Evolutionary conservation across 2,797 vertebrate species (phyloP).

Genomic region (Gambelia wislizenii): DNA sequence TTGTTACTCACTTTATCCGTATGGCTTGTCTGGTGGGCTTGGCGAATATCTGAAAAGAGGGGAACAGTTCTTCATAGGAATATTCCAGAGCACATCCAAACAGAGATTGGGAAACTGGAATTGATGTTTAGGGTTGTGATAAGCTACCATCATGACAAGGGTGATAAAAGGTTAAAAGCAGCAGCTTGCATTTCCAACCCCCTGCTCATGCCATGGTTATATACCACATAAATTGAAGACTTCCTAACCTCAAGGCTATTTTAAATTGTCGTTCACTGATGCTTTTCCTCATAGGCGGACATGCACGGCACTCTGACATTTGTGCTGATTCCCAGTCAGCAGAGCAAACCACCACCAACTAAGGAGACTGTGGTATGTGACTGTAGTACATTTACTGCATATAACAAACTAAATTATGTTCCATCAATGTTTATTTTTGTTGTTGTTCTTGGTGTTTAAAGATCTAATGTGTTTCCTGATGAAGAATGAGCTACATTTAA

Average conservation of each 20-base stretch:
- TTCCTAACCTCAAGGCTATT: not conserved
- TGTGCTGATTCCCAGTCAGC: constrained; percentile 91
- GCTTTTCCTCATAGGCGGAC: constrained; percentile 86
- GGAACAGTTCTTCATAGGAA: not conserved
- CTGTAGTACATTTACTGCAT: not conserved
- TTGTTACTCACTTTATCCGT: not conserved
- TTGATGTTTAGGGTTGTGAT: not conserved
- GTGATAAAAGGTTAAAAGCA: not conserved
- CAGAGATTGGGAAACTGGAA: not conserved
- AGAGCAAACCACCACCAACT: constrained; percentile 87
- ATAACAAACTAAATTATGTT: not conserved
- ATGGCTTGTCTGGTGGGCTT: not conserved
- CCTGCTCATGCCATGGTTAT: not conserved
- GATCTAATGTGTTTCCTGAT: not conserved
- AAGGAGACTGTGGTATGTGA: constrained; percentile 95
- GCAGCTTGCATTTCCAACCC: not conserved
- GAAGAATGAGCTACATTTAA: not conserved
- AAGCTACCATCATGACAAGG: too few species aligned
- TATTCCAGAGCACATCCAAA: not conserved
- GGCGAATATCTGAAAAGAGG: not conserved
- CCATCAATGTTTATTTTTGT: not conserved
- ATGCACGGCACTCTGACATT: constrained; percentile 98
- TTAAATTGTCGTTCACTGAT: constrained; percentile 33
- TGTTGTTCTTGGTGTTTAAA: not conserved
- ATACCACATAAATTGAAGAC: not conserved